Evolutionary conservation across 2,113 vertebrate genomes (phyloP).

Genomic region (Corydoras sp.): DNA sequence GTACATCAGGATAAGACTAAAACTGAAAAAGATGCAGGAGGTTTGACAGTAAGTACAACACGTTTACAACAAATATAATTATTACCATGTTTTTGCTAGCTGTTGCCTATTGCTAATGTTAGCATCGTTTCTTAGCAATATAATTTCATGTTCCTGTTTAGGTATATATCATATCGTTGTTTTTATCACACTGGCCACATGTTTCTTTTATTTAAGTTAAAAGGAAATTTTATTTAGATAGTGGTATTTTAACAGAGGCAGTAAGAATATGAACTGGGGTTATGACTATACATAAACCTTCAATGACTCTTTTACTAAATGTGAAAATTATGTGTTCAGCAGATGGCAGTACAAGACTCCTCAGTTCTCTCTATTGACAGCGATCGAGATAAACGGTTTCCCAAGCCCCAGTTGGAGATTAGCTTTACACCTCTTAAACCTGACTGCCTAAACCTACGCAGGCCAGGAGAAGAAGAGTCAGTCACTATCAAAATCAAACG

Average conservation of each 20-base stretch:
- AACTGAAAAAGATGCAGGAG: conserved; percentile 4
- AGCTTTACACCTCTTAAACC: conserved; percentile 71
- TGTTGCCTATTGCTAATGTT: not conserved
- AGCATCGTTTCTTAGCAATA: too few species aligned
- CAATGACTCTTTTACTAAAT: too few species aligned
- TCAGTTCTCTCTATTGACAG: conserved; percentile 72
- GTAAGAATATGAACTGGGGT: too few species aligned
- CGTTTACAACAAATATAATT: not conserved
- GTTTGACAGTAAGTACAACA: conserved; percentile 11
- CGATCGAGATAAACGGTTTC: conserved; percentile 64
- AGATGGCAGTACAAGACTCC: conserved; percentile 61
- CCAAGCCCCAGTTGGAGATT: conserved; percentile 75
- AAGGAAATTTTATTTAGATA: too few species aligned
- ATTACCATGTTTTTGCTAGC: not conserved
- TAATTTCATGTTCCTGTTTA: too few species aligned
- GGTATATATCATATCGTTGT: too few species aligned
- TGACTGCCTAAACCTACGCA: conserved; percentile 70
- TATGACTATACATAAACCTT: too few species aligned
- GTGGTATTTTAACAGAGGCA: too few species aligned
- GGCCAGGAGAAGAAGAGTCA: conserved; percentile 59
- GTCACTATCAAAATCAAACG: conserved; percentile 66
- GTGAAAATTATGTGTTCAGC: not conserved
- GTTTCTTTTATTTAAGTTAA: too few species aligned
- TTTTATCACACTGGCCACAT: too few species aligned
- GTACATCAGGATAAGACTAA: not conserved